Evolutionary conservation across 2,113 vertebrate genomes (phyloP).

Genomic region (Melierax canorus): DNA sequence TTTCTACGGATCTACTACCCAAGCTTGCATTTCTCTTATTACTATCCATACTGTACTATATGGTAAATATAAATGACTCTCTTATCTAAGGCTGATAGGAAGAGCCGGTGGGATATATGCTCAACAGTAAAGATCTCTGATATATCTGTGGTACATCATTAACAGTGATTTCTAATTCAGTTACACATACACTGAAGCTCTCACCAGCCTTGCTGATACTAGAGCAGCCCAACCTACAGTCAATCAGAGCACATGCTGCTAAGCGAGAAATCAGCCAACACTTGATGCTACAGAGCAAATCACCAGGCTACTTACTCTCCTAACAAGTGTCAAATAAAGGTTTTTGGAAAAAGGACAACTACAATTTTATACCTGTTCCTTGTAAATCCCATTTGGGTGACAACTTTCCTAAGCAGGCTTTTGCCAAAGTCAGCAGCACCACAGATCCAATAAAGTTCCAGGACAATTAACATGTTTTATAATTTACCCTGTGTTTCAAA

Average conservation of each 20-base stretch:
- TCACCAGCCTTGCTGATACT: not conserved
- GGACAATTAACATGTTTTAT: not conserved
- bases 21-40: not conserved
- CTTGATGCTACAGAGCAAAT: not conserved
- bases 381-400: not conserved
- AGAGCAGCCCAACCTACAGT: not conserved
- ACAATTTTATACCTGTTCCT: not conserved
- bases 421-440: not conserved
- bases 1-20: not conserved
- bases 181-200: not conserved
- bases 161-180: not conserved
- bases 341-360: not conserved
- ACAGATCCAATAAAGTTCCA: not conserved
- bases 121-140: not conserved
- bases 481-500: not conserved
- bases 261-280: not conserved
- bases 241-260: not conserved
- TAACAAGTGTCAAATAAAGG: not conserved
- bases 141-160: not conserved
- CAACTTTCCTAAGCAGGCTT: not conserved
- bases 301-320: not conserved
- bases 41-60: not conserved
- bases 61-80: rapidly evolving
- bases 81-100: not conserved
- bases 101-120: not conserved